These are phyloP conservation scores for Periphyllus acericola DNA, from an alignment of 2,888 invertebrate species.

Conservation along the genomic window DNA sequence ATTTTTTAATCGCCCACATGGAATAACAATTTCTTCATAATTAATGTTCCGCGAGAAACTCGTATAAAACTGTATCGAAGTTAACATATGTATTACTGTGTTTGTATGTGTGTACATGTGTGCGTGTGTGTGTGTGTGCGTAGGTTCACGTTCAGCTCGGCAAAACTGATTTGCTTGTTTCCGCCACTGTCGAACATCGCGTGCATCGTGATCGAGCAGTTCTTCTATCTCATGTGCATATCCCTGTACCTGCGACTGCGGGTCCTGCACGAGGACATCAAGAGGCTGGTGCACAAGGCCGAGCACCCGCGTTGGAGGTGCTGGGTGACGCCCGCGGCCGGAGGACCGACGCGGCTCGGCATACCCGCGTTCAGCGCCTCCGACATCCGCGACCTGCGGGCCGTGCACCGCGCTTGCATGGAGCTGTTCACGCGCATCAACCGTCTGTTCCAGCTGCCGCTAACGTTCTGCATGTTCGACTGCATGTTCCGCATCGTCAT, in stretches of 20 bases:
- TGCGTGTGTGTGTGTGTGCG: neutral
- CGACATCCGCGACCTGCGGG: conserved; percentile 26
- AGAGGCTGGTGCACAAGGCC: conserved; percentile 25
- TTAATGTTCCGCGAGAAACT: too few relatives aligned
- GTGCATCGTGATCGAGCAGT: conserved; percentile 44
- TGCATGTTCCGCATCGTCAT: conserved; percentile 33
- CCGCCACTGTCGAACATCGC: conserved; percentile 46
- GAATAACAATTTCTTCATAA: too few relatives aligned
- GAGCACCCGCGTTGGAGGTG: conserved; percentile 36
- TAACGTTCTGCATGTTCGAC: conserved; percentile 44
- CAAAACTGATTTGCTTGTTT: conserved; percentile 11
- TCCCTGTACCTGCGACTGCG: conserved; percentile 35
- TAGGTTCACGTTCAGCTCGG: conserved; percentile 4
- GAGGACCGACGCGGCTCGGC: neutral
- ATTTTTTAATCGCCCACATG: too few relatives aligned
- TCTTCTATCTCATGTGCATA: conserved; percentile 46
- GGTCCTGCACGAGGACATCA: conserved; percentile 16
- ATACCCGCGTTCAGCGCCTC: conserved; percentile 41
- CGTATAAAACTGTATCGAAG: too few relatives aligned
- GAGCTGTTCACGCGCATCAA: conserved; percentile 49
- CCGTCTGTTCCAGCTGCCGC: conserved; percentile 30
- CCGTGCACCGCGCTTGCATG: conserved; percentile 40
- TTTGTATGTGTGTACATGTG: neutral
- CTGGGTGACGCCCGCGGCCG: neutral
- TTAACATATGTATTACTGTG: too few relatives aligned